Conservation (phyloP, 1,140 invertebrate genomes). For the Cheumatopsyche charites region DNA sequence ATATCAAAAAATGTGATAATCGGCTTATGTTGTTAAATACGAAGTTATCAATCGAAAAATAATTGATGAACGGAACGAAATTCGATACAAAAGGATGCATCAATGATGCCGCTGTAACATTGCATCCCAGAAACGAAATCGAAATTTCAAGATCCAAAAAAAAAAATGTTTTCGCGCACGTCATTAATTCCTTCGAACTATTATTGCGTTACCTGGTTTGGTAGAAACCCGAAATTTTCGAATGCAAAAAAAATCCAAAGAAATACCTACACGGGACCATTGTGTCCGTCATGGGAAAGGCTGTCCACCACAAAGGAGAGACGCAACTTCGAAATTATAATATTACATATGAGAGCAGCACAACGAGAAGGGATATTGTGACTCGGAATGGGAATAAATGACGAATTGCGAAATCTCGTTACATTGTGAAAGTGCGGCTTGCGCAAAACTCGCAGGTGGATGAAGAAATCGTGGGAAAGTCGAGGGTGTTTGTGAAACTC, state of each 20-base stretch:
- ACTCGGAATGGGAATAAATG: background rate
- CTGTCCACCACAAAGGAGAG: background rate
- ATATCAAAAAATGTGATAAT: too few relatives aligned
- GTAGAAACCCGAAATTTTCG: background rate
- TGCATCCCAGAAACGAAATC: slow-evolving; percentile 21
- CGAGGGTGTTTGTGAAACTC: background rate
- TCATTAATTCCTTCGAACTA: slow-evolving; percentile 16
- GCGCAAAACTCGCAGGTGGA: slow-evolving; percentile 20
- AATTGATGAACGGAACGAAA: too few relatives aligned
- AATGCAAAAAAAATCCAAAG: background rate
- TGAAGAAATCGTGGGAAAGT: slow-evolving; percentile 12
- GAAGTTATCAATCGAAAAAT: too few relatives aligned
- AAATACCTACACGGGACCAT: slow-evolving; percentile 1
- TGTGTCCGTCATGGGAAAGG: slow-evolving; percentile 19
- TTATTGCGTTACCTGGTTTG: slow-evolving; percentile 15
- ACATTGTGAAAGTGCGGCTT: slow-evolving; percentile 6
- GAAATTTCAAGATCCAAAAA: slow-evolving; percentile 11
- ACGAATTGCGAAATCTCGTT: slow-evolving; percentile 1
- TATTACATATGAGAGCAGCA: too few relatives aligned
- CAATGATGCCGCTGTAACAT: too few relatives aligned
- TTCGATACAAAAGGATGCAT: too few relatives aligned
- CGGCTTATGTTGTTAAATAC: too few relatives aligned
- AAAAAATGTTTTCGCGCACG: slow-evolving; percentile 15
- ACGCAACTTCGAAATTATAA: background rate
- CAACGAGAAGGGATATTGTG: slow-evolving; percentile 10